A percentile compares a stretch with the other conserved stretches of the same genome.
Evolutionary conservation across 2,113 vertebrate species (phyloP).

Genomic region (Zosterops lateralis): DNA sequence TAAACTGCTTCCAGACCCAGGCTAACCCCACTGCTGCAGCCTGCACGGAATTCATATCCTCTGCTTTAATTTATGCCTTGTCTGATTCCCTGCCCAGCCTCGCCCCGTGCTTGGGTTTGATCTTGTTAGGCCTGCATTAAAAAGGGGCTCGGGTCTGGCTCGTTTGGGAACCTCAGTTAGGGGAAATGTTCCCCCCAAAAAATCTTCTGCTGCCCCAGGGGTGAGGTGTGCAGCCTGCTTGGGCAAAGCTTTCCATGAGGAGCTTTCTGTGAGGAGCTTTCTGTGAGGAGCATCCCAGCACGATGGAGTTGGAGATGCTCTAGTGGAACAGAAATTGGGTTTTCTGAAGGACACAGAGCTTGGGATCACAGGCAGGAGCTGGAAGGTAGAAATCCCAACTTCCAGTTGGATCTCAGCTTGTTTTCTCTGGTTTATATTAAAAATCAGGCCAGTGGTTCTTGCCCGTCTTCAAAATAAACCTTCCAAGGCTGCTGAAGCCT

Average conservation of each 20-base stretch:
- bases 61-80: conserved; percentile 34
- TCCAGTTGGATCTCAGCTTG: neutral
- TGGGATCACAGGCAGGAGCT: rapidly evolving
- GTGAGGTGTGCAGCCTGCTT: rapidly evolving
- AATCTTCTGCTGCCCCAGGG: neutral
- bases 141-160: neutral
- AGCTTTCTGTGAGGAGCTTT: neutral
- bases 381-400: neutral
- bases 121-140: conserved; percentile 15
- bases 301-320: rapidly evolving
- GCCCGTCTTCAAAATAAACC: neutral
- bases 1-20: conserved; percentile 85
- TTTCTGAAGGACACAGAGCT: neutral
- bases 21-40: conserved; percentile 28
- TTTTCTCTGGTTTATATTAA: neutral
- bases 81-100: conserved; percentile 19
- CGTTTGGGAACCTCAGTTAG: neutral
- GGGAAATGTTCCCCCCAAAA: neutral
- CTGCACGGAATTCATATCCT: conserved; percentile 52
- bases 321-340: neutral
- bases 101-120: neutral
- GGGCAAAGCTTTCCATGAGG: neutral
- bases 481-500: neutral
- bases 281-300: neutral
- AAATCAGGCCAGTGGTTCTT: neutral